Evolutionary conservation across 1,140 invertebrate genomes (phyloP).

Genomic region (Heliconius eleuchia): DNA sequence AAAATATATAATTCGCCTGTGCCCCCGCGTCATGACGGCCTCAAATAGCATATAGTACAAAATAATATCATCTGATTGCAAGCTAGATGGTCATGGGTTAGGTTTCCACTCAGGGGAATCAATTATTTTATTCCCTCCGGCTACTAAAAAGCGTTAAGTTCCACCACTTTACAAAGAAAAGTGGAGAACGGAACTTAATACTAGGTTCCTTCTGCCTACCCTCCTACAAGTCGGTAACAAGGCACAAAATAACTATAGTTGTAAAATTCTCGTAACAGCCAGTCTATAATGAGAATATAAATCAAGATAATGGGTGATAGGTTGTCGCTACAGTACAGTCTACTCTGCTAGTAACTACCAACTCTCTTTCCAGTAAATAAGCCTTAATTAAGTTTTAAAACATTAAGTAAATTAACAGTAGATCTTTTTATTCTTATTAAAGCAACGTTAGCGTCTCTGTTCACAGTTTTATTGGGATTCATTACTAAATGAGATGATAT

Average conservation of each 20-base stretch:
- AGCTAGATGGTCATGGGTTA: too few species aligned
- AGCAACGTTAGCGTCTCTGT: constrained; percentile 1
- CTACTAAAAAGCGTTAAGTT: too few species aligned
- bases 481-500: constrained; percentile 11
- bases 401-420: constrained; percentile 11
- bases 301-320: background rate
- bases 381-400: constrained; percentile 5
- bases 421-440: constrained; percentile 2
- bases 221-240: too few species aligned
- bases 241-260: background rate
- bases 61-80: too few species aligned
- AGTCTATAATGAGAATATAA: constrained; percentile 1
- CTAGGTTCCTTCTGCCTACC: too few species aligned
- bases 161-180: too few species aligned
- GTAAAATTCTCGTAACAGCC: background rate
- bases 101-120: too few species aligned
- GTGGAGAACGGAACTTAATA: too few species aligned
- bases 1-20: too few species aligned
- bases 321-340: background rate
- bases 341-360: background rate
- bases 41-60: too few species aligned
- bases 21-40: too few species aligned
- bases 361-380: background rate
- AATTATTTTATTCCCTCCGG: too few species aligned
- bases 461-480: constrained; percentile 1